phyloP scores from a whole-genome alignment of 2,113 vertebrate genomes.

The Ranitomeya imitator region DNA sequence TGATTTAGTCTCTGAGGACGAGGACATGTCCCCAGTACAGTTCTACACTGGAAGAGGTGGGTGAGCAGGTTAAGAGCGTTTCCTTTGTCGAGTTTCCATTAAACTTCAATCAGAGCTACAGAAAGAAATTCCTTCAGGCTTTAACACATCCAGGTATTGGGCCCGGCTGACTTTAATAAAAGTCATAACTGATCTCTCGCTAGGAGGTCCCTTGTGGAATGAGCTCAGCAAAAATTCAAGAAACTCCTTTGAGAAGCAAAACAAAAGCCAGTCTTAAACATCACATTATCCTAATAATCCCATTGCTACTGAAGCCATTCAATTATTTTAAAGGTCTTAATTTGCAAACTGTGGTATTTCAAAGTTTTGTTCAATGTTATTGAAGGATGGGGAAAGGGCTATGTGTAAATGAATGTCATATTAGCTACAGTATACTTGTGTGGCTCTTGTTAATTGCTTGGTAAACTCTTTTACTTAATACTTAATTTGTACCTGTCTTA shows the following conservation, averaged over 20 bases:
- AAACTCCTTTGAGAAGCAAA: slow-evolving; percentile 70
- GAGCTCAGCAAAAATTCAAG: slow-evolving; percentile 72
- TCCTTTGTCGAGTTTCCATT: slow-evolving; percentile 75
- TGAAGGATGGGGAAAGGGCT: slow-evolving; percentile 59
- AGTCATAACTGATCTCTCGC: slow-evolving; percentile 73
- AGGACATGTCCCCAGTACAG: slow-evolving; percentile 67
- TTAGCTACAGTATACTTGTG: slow-evolving; percentile 57
- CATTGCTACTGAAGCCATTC: slow-evolving; percentile 65
- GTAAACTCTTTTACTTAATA: slow-evolving; percentile 44
- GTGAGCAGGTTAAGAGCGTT: slow-evolving; percentile 76
- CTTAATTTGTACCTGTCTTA: slow-evolving; percentile 48
- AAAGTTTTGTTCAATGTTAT: slow-evolving; percentile 68
- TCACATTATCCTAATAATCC: slow-evolving; percentile 71
- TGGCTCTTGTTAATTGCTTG: slow-evolving; percentile 40
- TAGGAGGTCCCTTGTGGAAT: slow-evolving; percentile 70
- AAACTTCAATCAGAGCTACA: slow-evolving; percentile 76
- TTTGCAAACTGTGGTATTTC: slow-evolving; percentile 73
- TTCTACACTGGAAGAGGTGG: slow-evolving; percentile 68
- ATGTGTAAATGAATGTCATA: slow-evolving; percentile 56
- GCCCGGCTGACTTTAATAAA: slow-evolving; percentile 75
- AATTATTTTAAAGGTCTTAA: slow-evolving; percentile 74
- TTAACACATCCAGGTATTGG: slow-evolving; percentile 71
- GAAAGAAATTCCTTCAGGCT: slow-evolving; percentile 73
- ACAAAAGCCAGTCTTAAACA: slow-evolving; percentile 68
- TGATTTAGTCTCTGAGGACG: slow-evolving; percentile 68